Conservation (phyloP, 2,797 vertebrate species). For the Danio aesculapii region DNA sequence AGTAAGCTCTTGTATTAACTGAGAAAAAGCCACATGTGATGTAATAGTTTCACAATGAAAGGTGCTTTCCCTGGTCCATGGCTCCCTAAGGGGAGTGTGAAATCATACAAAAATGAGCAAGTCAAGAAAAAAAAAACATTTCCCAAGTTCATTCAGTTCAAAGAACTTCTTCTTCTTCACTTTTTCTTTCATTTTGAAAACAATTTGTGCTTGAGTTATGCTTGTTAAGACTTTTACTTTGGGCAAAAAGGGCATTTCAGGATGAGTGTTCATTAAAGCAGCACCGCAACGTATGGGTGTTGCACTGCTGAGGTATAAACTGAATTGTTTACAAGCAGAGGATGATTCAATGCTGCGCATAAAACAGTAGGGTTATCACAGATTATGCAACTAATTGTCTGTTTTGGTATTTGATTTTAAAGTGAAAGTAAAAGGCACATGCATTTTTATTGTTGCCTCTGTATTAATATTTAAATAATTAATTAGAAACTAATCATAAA, state of each 20-base stretch:
- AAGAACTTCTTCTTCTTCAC: not conserved
- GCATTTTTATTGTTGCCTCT: too few relatives aligned
- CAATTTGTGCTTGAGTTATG: not conserved
- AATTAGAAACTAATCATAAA: too few relatives aligned
- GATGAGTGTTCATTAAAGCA: too few relatives aligned
- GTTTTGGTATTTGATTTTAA: too few relatives aligned
- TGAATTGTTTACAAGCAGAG: too few relatives aligned
- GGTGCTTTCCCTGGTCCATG: constrained; percentile 18
- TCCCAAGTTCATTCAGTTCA: not conserved
- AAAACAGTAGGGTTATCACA: too few relatives aligned
- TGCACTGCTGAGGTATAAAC: too few relatives aligned
- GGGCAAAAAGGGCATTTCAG: not conserved
- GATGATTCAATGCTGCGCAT: too few relatives aligned
- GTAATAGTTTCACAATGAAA: constrained; percentile 36
- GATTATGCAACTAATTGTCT: too few relatives aligned
- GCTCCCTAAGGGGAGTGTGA: not conserved
- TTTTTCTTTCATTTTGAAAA: not conserved
- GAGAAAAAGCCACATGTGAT: constrained; percentile 36
- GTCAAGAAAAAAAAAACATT: not conserved
- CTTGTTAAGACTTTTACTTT: constrained; percentile 1
- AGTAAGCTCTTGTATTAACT: constrained; percentile 8
- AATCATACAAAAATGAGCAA: constrained; percentile 23
- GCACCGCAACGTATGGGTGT: too few relatives aligned
- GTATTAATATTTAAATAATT: too few relatives aligned
- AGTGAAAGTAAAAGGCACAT: too few relatives aligned